phyloP scores from a whole-genome alignment of 2,113 vertebrate species.

The Formicarius rufipectus region DNA sequence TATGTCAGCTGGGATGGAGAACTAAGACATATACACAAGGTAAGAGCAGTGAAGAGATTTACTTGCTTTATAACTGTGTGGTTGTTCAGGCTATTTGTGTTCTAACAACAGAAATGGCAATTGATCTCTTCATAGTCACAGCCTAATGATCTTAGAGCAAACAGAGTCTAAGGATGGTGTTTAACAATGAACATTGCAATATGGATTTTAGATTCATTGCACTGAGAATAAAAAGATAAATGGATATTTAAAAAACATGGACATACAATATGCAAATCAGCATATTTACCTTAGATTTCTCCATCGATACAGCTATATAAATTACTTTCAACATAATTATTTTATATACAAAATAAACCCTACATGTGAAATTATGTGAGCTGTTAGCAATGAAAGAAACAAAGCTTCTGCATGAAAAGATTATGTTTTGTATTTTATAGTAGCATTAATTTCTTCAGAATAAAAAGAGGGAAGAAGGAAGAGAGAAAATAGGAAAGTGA shows the following conservation, averaged over 20 bases:
- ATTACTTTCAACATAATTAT: conserved; percentile 4
- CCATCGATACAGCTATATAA: not conserved
- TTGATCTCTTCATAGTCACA: not conserved
- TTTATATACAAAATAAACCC: conserved; percentile 22
- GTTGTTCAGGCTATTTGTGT: not conserved
- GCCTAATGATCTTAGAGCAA: not conserved
- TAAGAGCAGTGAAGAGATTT: not conserved
- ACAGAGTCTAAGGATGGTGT: not conserved
- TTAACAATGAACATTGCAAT: not conserved
- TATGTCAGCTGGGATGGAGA: not conserved
- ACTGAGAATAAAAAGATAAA: not conserved
- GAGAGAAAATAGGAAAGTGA: not conserved
- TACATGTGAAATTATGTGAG: not conserved
- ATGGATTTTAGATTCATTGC: not conserved
- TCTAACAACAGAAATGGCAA: not conserved
- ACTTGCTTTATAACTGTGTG: not conserved
- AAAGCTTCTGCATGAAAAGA: not conserved
- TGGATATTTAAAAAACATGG: not conserved
- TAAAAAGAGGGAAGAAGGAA: not conserved
- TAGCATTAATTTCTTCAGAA: not conserved
- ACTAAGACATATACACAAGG: not conserved
- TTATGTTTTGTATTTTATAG: conserved; percentile 1
- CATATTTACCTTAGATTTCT: conserved; percentile 10
- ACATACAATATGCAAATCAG: not conserved
- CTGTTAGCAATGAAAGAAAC: conserved; percentile 1